Percentiles rank a stretch among this genome's conserved stretches.
phyloP scores from a whole-genome alignment of 2,797 vertebrate genomes.

The Microctenopoma lineatum region DNA sequence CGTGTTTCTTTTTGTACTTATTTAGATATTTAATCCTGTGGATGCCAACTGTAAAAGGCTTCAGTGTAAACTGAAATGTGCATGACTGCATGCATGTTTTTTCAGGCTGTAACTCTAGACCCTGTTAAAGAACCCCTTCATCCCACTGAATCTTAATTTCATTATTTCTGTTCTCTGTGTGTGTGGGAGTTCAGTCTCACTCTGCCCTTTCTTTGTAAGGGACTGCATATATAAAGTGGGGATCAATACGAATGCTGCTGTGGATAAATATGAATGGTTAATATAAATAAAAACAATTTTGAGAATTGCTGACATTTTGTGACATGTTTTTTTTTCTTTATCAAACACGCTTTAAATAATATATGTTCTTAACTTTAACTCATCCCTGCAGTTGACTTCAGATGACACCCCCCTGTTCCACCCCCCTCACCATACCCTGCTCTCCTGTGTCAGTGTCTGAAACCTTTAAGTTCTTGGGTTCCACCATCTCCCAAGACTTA shows the following conservation, averaged over 20 bases:
- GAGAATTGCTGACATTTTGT: slow-evolving; percentile 51
- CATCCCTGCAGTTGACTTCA: too few relatives aligned
- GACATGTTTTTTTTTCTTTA: too few relatives aligned
- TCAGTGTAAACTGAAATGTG: slow-evolving; percentile 74
- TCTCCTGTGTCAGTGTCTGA: too few relatives aligned
- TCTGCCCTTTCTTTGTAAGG: slow-evolving; percentile 60
- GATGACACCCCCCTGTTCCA: too few relatives aligned
- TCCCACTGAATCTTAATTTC: slow-evolving; percentile 26
- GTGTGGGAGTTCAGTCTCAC: slow-evolving; percentile 52
- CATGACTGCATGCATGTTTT: slow-evolving; percentile 85
- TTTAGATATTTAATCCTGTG: slow-evolving; percentile 71
- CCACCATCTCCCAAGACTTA: too few relatives aligned
- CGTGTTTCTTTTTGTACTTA: slow-evolving; percentile 42
- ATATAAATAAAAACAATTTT: slow-evolving; percentile 86
- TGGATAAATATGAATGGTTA: slow-evolving; percentile 85
- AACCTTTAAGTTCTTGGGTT: too few relatives aligned
- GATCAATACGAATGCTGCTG: slow-evolving; percentile 80
- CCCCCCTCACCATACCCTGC: too few relatives aligned
- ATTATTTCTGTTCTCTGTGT: slow-evolving; percentile 52
- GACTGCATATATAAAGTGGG: slow-evolving; percentile 70
- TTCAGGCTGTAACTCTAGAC: slow-evolving; percentile 54
- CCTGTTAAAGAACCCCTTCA: slow-evolving; percentile 28
- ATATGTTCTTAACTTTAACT: too few relatives aligned
- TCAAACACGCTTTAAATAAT: too few relatives aligned
- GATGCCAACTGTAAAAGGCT: slow-evolving; percentile 69